These are phyloP conservation scores for Mungos mungo DNA, from an alignment of 2,113 vertebrate species.

Conservation along the genomic window DNA sequence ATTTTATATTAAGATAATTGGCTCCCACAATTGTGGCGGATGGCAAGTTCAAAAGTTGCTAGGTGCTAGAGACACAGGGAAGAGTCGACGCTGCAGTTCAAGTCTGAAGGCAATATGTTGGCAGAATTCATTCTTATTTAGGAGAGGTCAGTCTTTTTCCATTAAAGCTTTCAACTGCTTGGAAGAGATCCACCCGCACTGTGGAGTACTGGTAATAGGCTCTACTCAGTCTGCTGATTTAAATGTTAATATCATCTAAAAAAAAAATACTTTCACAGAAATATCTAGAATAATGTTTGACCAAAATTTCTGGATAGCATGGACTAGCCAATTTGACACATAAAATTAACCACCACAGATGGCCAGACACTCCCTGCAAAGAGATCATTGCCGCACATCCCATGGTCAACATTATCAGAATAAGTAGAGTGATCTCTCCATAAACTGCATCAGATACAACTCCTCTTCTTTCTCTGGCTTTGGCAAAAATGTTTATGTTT, in stretches of 20 bases:
- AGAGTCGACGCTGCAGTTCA: background rate
- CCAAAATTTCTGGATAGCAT: background rate
- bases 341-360: background rate
- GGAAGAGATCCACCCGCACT: background rate
- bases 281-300: background rate
- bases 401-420: background rate
- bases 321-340: background rate
- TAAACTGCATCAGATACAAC: background rate
- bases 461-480: background rate
- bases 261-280: constrained; percentile 34
- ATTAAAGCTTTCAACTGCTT: background rate
- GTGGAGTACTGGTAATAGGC: background rate
- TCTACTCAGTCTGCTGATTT: background rate
- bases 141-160: background rate
- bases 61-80: background rate
- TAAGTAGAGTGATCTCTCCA: background rate
- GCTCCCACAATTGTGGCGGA: background rate
- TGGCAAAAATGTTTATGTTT: background rate
- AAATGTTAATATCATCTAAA: background rate
- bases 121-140: background rate
- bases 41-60: background rate
- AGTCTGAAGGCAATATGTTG: background rate
- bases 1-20: background rate
- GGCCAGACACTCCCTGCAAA: background rate
- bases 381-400: background rate